phyloP scores from a whole-genome alignment of 2,797 vertebrate species.

The Crocidura indochinensis region DNA sequence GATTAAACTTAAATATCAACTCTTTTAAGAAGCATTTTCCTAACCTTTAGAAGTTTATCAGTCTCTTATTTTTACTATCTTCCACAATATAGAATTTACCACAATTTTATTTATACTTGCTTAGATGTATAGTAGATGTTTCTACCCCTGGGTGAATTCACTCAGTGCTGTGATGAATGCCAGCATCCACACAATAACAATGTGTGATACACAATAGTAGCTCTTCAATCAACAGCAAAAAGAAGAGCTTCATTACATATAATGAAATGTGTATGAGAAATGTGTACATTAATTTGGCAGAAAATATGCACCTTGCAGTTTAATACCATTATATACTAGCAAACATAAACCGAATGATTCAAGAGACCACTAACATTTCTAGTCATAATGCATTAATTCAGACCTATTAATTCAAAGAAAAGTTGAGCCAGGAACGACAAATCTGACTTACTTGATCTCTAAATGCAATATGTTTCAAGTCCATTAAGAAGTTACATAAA shows the following conservation, averaged over 20 bases:
- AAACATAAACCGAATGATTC: neutral
- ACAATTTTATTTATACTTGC: neutral
- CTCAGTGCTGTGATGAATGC: neutral
- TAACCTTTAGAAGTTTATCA: neutral
- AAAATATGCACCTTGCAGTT: neutral
- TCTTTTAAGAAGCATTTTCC: slow-evolving; percentile 4
- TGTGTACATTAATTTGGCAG: neutral
- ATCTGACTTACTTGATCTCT: neutral
- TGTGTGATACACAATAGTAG: neutral
- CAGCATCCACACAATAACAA: neutral
- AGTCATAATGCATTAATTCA: neutral
- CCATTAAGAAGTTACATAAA: neutral
- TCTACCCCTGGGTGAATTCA: neutral
- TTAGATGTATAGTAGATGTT: neutral
- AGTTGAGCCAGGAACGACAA: neutral
- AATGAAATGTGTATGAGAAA: neutral
- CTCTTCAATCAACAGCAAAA: neutral
- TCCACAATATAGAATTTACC: neutral
- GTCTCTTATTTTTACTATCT: neutral
- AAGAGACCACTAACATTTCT: neutral
- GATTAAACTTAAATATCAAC: neutral
- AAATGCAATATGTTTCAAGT: neutral
- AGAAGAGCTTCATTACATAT: neutral
- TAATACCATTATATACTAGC: neutral
- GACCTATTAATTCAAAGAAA: neutral